Conservation (phyloP, 2,797 vertebrate species). For the Myripristis murdjan region DNA sequence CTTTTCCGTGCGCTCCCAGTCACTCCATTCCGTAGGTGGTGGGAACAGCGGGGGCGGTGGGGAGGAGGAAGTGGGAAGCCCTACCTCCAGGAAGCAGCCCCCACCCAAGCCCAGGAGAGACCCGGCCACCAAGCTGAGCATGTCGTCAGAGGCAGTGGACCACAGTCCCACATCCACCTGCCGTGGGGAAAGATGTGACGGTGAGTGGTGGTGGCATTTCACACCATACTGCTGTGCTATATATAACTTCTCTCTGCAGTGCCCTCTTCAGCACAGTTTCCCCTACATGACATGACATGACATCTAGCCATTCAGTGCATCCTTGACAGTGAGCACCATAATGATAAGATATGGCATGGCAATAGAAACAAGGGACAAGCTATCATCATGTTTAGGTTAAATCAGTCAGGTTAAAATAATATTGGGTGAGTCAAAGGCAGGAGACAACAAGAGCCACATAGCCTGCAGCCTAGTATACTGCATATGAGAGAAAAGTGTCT, state of each 20-base stretch:
- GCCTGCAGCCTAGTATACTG: no score
- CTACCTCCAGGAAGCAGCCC: slow-evolving; percentile 94
- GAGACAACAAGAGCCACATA: no score
- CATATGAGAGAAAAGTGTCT: background rate
- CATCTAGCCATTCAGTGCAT: slow-evolving; percentile 55
- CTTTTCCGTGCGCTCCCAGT: slow-evolving; percentile 96
- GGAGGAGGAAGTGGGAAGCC: slow-evolving; percentile 93
- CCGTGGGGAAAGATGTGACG: slow-evolving; percentile 89
- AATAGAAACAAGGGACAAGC: background rate
- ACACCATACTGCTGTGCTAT: slow-evolving; percentile 68
- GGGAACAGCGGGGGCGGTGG: slow-evolving; percentile 88
- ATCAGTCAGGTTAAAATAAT: background rate
- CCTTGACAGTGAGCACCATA: slow-evolving; percentile 26
- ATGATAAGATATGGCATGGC: background rate
- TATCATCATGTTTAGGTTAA: background rate
- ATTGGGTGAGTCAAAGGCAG: no score
- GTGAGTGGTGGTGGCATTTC: slow-evolving; percentile 82
- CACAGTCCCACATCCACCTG: slow-evolving; percentile 85
- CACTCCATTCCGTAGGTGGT: slow-evolving; percentile 96
- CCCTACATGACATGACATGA: slow-evolving; percentile 59
- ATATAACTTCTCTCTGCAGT: slow-evolving; percentile 73
- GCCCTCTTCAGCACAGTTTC: slow-evolving; percentile 61
- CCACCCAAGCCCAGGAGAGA: slow-evolving; percentile 98
- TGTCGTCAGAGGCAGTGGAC: slow-evolving; percentile 97
- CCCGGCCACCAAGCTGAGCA: slow-evolving; percentile 98